Conservation (phyloP, 2,113 vertebrate genomes). For the Lepus americanus region DNA sequence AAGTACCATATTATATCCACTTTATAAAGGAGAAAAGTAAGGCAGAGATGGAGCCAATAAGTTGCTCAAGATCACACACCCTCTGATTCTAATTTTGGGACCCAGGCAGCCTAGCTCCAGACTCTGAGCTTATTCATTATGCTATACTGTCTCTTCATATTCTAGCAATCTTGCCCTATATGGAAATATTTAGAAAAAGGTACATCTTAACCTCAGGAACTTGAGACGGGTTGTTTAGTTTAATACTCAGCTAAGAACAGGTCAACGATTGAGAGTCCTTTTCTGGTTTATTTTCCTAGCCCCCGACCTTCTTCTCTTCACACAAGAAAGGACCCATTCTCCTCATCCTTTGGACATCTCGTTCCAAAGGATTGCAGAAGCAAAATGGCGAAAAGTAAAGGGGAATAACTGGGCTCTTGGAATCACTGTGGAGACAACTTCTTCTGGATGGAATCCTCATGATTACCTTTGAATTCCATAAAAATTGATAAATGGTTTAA, state of each 20-base stretch:
- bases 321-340: not conserved
- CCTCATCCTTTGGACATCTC: not conserved
- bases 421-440: not conserved
- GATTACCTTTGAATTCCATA: constrained; percentile 45
- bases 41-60: not conserved
- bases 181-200: constrained; percentile 24
- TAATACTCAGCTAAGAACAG: constrained; percentile 49
- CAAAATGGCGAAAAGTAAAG: not conserved
- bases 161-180: constrained; percentile 14
- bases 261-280: not conserved
- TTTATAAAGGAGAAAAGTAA: constrained; percentile 51
- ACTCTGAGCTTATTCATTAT: constrained; percentile 9
- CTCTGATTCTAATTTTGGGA: constrained; percentile 35
- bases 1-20: not conserved
- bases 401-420: constrained; percentile 28
- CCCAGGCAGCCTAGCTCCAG: not conserved
- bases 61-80: not conserved
- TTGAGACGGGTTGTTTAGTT: not conserved
- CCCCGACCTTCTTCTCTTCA: not conserved
- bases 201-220: constrained; percentile 21
- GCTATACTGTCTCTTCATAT: not conserved
- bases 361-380: constrained; percentile 51
- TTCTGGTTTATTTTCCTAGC: constrained; percentile 13
- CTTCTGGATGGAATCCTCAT: not conserved
- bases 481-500: constrained; percentile 45